Evolutionary conservation across 2,888 invertebrate species (phyloP).

Genomic region (Scaeva pyrastri): DNA sequence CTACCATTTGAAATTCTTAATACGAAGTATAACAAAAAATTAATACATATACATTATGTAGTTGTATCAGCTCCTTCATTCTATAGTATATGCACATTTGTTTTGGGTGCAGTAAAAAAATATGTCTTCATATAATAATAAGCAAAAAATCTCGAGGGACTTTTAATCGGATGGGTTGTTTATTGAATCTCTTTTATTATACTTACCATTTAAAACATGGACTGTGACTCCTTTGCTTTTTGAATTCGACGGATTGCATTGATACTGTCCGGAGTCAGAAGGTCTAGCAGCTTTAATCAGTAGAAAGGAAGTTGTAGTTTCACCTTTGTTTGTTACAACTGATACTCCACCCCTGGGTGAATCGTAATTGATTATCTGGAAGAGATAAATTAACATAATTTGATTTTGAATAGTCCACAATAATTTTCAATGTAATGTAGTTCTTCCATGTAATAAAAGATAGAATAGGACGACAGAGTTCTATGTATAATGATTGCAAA

Average conservation of each 20-base stretch:
- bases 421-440: no score
- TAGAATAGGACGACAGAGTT: no score
- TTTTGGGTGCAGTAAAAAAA: no score
- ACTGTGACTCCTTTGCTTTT: constrained; percentile 95
- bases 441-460: no score
- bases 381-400: constrained; percentile 42
- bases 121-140: no score
- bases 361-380: constrained; percentile 97
- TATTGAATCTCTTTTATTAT: constrained; percentile 61
- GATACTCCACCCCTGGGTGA: constrained; percentile 95
- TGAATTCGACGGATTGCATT: constrained; percentile 97
- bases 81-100: no score
- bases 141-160: not conserved
- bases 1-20: no score
- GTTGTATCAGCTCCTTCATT: no score
- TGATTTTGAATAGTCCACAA: no score
- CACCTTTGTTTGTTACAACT: constrained; percentile 95
- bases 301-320: constrained; percentile 94
- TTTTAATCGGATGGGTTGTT: not conserved
- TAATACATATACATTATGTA: no score
- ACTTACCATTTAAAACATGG: constrained; percentile 96
- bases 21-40: no score
- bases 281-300: constrained; percentile 94
- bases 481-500: no score
- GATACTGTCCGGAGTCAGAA: constrained; percentile 95